These are phyloP conservation scores for Epiblema foenella DNA, from an alignment of 2,888 invertebrate species.

Conservation along the genomic window DNA sequence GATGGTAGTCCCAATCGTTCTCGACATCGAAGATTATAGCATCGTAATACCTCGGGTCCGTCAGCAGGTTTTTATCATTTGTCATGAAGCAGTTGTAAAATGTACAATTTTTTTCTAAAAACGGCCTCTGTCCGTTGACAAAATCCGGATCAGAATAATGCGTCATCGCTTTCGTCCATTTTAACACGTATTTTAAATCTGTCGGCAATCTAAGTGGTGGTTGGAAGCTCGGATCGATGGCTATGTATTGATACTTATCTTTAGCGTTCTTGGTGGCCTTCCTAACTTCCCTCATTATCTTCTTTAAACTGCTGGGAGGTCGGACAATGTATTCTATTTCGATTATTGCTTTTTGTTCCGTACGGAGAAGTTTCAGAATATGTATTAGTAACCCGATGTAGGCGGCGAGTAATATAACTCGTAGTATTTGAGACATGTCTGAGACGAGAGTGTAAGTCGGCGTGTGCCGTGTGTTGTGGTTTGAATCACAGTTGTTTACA, in stretches of 20 bases:
- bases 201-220: slow-evolving; percentile 58
- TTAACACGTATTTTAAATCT: slow-evolving; percentile 68
- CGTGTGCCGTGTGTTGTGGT: slow-evolving; percentile 11
- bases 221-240: slow-evolving; percentile 50
- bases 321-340: slow-evolving; percentile 60
- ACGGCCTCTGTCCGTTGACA: slow-evolving; percentile 60
- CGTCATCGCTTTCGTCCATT: slow-evolving; percentile 59
- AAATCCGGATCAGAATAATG: slow-evolving; percentile 53
- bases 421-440: slow-evolving; percentile 64
- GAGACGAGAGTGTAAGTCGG: slow-evolving; percentile 6
- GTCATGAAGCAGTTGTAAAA: slow-evolving; percentile 77
- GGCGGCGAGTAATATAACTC: slow-evolving; percentile 54
- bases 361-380: slow-evolving; percentile 54
- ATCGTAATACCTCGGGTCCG: slow-evolving; percentile 69
- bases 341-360: slow-evolving; percentile 50
- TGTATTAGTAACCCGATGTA: slow-evolving; percentile 59
- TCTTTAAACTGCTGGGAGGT: slow-evolving; percentile 51
- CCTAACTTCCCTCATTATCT: slow-evolving; percentile 53
- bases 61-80: slow-evolving; percentile 58
- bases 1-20: slow-evolving; percentile 62
- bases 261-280: slow-evolving; percentile 38
- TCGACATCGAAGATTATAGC: slow-evolving; percentile 83
- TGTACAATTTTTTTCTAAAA: slow-evolving; percentile 65
- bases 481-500: slow-evolving; percentile 33
- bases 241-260: slow-evolving; percentile 49